Conservation (phyloP, 2,888 invertebrate species). For the Tribolium freemani region DNA sequence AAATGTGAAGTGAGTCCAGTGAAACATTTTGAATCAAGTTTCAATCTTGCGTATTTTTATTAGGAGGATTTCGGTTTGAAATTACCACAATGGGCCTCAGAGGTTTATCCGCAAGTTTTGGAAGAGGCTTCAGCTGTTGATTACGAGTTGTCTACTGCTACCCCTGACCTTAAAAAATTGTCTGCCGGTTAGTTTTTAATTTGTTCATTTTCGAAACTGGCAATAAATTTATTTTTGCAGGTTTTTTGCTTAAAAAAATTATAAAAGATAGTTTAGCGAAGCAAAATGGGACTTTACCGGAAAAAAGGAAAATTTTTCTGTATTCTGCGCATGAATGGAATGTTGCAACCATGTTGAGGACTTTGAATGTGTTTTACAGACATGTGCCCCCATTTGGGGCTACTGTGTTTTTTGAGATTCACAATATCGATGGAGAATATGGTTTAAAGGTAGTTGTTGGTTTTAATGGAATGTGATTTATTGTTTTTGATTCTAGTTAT, state of each 20-base stretch:
- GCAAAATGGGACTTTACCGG: constrained; percentile 48
- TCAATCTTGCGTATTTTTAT: not conserved
- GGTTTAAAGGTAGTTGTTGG: constrained; percentile 47
- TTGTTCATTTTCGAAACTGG: not conserved
- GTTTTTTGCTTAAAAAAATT: constrained; percentile 59
- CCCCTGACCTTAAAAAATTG: constrained; percentile 47
- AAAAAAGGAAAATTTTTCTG: constrained; percentile 58
- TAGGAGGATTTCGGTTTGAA: constrained; percentile 61
- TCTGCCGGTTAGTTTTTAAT: constrained; percentile 33
- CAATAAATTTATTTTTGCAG: not conserved
- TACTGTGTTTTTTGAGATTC: constrained; percentile 58
- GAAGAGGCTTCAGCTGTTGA: constrained; percentile 60
- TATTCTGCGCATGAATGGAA: constrained; percentile 63
- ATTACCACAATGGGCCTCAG: constrained; percentile 66
- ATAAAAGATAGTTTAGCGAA: constrained; percentile 56
- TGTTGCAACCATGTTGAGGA: constrained; percentile 57
- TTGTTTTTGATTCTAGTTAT: constrained; percentile 7
- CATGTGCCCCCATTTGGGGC: constrained; percentile 61
- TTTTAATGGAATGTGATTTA: not conserved
- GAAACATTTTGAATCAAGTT: not conserved
- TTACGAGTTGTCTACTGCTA: constrained; percentile 62
- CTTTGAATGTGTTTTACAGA: constrained; percentile 52
- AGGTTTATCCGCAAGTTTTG: constrained; percentile 62
- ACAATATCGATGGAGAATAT: constrained; percentile 49
- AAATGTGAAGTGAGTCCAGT: constrained; percentile 10